Conservation (phyloP, 2,797 vertebrate species). For the Pelobates cultripes region DNA sequence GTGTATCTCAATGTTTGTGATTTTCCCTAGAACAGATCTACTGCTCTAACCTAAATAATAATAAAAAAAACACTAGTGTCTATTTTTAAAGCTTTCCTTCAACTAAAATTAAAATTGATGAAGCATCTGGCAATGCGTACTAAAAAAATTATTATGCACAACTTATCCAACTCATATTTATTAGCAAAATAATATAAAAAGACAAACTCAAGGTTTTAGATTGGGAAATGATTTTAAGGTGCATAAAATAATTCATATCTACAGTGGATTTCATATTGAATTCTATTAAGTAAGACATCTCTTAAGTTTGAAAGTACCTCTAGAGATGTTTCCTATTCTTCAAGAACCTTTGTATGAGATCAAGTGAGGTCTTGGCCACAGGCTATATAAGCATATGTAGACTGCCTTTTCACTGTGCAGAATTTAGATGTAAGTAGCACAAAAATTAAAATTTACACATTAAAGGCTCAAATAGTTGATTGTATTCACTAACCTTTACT, state of each 20-base stretch:
- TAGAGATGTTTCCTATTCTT: background rate
- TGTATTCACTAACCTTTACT: background rate
- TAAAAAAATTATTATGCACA: no score
- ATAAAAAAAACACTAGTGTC: no score
- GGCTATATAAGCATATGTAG: background rate
- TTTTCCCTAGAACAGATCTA: no score
- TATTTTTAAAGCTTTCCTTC: no score
- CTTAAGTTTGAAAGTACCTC: background rate
- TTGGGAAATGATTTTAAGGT: background rate
- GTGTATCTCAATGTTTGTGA: no score
- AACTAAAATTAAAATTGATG: no score
- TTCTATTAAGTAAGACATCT: background rate
- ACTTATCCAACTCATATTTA: no score
- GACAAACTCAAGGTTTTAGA: background rate
- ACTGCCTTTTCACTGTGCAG: background rate
- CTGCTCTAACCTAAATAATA: no score
- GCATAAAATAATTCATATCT: background rate
- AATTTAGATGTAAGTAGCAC: background rate
- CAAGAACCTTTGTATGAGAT: constrained; percentile 1
- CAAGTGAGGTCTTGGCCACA: constrained; percentile 8
- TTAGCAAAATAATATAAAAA: no score
- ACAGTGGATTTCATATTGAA: background rate
- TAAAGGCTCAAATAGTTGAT: constrained; percentile 15
- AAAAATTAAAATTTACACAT: constrained; percentile 6
- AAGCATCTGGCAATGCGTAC: no score